Conservation (phyloP, 2,113 vertebrate species). For the Phalacrocorax aristotelis region DNA sequence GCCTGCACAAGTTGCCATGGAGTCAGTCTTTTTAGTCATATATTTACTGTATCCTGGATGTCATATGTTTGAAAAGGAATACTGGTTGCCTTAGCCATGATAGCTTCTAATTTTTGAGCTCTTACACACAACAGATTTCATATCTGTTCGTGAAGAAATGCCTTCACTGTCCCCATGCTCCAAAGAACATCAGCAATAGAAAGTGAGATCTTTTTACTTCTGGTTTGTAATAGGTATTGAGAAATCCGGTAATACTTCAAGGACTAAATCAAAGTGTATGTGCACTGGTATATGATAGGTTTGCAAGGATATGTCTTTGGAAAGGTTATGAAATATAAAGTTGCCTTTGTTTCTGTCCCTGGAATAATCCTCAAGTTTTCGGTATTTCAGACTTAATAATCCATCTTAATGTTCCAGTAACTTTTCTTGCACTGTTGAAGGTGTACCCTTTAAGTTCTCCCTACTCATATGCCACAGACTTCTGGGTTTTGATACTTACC, state of each 20-base stretch:
- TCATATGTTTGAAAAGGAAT: accelerated
- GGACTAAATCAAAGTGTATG: background rate
- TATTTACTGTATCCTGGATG: background rate
- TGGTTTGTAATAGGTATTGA: background rate
- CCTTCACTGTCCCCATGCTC: background rate
- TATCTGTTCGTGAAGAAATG: background rate
- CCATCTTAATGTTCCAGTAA: background rate
- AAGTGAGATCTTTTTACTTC: background rate
- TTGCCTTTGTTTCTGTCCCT: background rate
- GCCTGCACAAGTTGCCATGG: background rate
- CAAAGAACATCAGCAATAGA: background rate
- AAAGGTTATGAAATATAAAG: background rate
- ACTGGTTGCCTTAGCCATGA: background rate
- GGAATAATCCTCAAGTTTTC: background rate
- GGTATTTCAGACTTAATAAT: background rate
- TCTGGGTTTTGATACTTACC: background rate
- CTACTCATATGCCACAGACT: background rate
- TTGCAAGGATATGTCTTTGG: background rate
- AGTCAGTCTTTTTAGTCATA: background rate
- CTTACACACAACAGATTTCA: background rate
- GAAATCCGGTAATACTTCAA: background rate
- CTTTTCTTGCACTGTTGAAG: background rate
- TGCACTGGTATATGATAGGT: background rate
- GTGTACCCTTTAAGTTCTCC: background rate
- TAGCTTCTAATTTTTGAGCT: background rate